These are phyloP conservation scores for Sigmodon hispidus DNA, from an alignment of 2,113 vertebrate species.

Conservation along the genomic window DNA sequence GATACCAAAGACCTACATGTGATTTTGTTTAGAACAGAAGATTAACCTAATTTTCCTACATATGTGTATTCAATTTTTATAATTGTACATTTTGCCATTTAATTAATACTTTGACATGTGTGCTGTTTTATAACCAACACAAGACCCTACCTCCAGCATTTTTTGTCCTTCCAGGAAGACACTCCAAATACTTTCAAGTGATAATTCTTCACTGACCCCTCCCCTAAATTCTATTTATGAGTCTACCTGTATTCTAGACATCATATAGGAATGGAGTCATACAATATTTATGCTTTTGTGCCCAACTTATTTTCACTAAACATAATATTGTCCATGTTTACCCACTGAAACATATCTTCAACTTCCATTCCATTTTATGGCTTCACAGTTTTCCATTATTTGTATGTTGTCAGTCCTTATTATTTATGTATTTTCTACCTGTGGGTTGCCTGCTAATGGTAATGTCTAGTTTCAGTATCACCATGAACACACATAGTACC, in stretches of 20 bases:
- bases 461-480: not conserved
- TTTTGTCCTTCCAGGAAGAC: not conserved
- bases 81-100: not conserved
- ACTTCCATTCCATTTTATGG: not conserved
- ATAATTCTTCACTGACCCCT: not conserved
- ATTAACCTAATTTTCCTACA: not conserved
- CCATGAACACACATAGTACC: not conserved
- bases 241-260: not conserved
- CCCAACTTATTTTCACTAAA: not conserved
- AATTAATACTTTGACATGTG: not conserved
- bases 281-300: not conserved
- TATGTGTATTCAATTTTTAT: not conserved
- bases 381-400: not conserved
- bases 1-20: not conserved
- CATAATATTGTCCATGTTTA: not conserved
- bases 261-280: not conserved
- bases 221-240: not conserved
- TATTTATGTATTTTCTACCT: not conserved
- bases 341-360: not conserved
- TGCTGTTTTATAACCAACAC: rapidly evolving
- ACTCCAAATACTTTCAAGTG: not conserved
- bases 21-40: not conserved
- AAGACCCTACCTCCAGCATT: rapidly evolving
- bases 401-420: not conserved
- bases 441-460: not conserved